Evolutionary conservation across 1,140 invertebrate genomes (phyloP).

Genomic region (Lepidotrigona ventralis): DNA sequence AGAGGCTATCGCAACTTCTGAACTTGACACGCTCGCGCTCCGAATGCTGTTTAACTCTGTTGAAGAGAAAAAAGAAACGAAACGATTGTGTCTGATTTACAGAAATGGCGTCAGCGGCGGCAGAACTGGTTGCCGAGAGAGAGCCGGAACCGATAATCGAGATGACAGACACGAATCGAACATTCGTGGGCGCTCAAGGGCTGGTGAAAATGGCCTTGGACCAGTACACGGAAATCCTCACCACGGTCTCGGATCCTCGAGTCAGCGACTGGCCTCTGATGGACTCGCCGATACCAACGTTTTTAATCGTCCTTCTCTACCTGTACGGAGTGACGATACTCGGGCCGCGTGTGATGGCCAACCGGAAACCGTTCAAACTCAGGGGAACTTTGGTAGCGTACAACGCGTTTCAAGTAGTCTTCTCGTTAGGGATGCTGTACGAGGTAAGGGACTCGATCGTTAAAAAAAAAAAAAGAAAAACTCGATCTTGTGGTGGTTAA

Average conservation of each 20-base stretch:
- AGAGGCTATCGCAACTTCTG: no score
- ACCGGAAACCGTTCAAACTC: conserved; percentile 92
- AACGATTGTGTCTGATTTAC: conserved; percentile 34
- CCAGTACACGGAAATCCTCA: conserved; percentile 82
- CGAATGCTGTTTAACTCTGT: no score
- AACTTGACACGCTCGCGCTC: no score
- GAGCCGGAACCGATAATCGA: conserved; percentile 70
- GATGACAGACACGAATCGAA: conserved; percentile 72
- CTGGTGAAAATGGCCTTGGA: conserved; percentile 82
- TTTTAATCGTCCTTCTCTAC: conserved; percentile 90
- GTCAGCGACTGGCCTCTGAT: conserved; percentile 95
- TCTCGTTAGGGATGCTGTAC: conserved; percentile 93
- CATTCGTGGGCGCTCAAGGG: conserved; percentile 78
- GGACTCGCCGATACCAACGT: conserved; percentile 92
- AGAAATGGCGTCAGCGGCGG: conserved; percentile 78
- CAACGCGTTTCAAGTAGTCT: conserved; percentile 93
- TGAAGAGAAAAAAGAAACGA: not conserved
- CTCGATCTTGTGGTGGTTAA: not conserved
- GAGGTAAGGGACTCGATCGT: conserved; percentile 83
- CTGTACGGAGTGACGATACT: conserved; percentile 89
- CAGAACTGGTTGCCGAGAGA: conserved; percentile 76
- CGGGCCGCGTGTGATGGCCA: conserved; percentile 93
- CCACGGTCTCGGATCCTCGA: conserved; percentile 87
- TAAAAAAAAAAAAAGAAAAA: not conserved
- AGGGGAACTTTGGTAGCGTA: conserved; percentile 91